These are phyloP conservation scores for Cyrtorhinus lividipennis DNA, from an alignment of 1,140 invertebrate genomes.

Conservation along the genomic window DNA sequence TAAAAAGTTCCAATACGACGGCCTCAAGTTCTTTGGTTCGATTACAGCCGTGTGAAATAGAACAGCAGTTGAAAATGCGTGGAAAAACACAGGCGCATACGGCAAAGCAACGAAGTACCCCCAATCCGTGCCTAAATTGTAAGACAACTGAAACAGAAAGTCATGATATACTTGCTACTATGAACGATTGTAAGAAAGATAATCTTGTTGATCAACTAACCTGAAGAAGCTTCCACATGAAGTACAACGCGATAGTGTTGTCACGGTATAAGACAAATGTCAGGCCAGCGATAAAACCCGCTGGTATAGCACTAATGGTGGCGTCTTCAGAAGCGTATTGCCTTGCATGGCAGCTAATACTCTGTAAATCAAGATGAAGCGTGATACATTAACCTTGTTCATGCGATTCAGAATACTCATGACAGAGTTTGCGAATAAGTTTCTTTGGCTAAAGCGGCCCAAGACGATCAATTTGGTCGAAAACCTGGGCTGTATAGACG, in stretches of 20 bases:
- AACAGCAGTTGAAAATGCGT: constrained; percentile 60
- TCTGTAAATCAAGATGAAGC: constrained; percentile 32
- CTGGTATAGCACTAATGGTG: constrained; percentile 41
- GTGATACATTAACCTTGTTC: not conserved
- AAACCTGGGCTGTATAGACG: too few species aligned
- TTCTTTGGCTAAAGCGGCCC: too few species aligned
- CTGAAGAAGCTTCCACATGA: constrained; percentile 56
- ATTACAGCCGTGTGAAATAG: constrained; percentile 66
- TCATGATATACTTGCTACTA: too few species aligned
- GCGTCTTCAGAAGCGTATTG: constrained; percentile 39
- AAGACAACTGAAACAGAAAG: constrained; percentile 40
- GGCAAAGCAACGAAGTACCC: constrained; percentile 43
- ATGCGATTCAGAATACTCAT: constrained; percentile 11
- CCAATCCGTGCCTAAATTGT: constrained; percentile 40
- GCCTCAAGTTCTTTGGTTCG: constrained; percentile 59
- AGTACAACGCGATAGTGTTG: constrained; percentile 50
- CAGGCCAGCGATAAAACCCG: constrained; percentile 44
- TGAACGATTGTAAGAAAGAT: too few species aligned
- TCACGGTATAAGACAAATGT: constrained; percentile 48
- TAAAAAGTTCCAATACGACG: constrained; percentile 75
- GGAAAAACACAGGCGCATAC: constrained; percentile 50
- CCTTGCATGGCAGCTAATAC: constrained; percentile 42
- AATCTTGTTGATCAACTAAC: too few species aligned
- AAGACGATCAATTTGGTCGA: too few species aligned
- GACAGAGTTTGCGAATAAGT: constrained; percentile 4